A percentile compares a stretch with the other conserved stretches of the same genome.
Conservation (phyloP, 1,140 invertebrate species). For the Nebria ingens region DNA sequence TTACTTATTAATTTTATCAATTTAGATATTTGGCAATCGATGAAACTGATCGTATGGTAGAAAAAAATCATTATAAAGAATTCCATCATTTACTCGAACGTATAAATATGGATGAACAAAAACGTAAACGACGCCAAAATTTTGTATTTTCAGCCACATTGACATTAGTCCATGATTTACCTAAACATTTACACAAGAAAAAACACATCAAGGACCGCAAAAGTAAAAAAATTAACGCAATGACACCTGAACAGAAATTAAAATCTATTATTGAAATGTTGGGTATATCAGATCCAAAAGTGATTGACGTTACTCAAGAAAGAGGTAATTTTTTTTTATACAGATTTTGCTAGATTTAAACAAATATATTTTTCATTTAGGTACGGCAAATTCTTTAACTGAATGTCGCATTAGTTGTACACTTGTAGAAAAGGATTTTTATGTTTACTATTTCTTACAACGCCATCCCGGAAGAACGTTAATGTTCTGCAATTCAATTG, state of each 20-base stretch:
- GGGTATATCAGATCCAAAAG: slow-evolving; percentile 79
- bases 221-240: slow-evolving; percentile 49
- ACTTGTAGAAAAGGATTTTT: slow-evolving; percentile 80
- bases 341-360: slow-evolving; percentile 2
- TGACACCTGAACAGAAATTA: slow-evolving; percentile 60
- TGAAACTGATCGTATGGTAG: slow-evolving; percentile 97
- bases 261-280: slow-evolving; percentile 60
- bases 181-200: slow-evolving; percentile 60
- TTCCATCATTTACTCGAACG: slow-evolving; percentile 69
- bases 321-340: slow-evolving; percentile 39
- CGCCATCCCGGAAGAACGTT: slow-evolving; percentile 80
- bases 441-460: slow-evolving; percentile 86
- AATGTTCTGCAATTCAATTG: slow-evolving; percentile 96
- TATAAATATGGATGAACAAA: slow-evolving; percentile 59
- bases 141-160: slow-evolving; percentile 98
- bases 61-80: slow-evolving; percentile 94
- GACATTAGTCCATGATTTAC: slow-evolving; percentile 77
- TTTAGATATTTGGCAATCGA: slow-evolving; percentile 84
- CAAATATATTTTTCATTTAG: slow-evolving; percentile 31
- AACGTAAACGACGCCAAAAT: slow-evolving; percentile 62
- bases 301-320: slow-evolving; percentile 84
- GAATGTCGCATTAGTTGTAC: slow-evolving; percentile 71
- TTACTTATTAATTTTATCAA: slow-evolving; percentile 17
- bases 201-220: slow-evolving; percentile 38
- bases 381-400: slow-evolving; percentile 70